These are phyloP conservation scores for Eretmodus cyanostictus DNA, from an alignment of 2,113 vertebrate genomes.

Conservation along the genomic window DNA sequence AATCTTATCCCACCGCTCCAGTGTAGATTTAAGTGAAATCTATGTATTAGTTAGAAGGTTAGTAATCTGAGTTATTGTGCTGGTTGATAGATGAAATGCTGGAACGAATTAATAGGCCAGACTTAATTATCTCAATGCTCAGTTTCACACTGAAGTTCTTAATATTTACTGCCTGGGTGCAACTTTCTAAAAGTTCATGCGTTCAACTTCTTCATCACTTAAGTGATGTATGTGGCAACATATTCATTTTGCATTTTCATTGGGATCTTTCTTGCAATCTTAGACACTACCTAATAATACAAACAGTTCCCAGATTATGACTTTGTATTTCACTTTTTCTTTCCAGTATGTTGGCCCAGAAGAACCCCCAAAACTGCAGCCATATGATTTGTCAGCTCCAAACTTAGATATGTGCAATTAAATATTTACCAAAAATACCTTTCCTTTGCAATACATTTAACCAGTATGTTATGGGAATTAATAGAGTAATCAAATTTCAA, in stretches of 20 bases:
- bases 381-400: background rate
- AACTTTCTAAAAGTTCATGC: background rate
- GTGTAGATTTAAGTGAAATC: background rate
- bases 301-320: background rate
- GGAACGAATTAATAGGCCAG: background rate
- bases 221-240: background rate
- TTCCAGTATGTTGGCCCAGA: background rate
- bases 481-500: background rate
- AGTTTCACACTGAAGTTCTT: background rate
- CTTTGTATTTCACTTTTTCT: background rate
- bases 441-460: background rate
- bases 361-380: background rate
- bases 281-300: background rate
- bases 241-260: background rate
- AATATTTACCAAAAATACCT: background rate
- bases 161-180: background rate
- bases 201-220: background rate
- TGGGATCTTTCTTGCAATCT: conserved; percentile 19
- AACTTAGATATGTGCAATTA: background rate
- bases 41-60: background rate
- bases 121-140: background rate
- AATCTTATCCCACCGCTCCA: background rate
- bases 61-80: background rate
- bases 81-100: background rate
- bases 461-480: background rate